These are phyloP conservation scores for Drosophila atripex DNA, from an alignment of 2,888 invertebrate genomes.

Conservation along the genomic window DNA sequence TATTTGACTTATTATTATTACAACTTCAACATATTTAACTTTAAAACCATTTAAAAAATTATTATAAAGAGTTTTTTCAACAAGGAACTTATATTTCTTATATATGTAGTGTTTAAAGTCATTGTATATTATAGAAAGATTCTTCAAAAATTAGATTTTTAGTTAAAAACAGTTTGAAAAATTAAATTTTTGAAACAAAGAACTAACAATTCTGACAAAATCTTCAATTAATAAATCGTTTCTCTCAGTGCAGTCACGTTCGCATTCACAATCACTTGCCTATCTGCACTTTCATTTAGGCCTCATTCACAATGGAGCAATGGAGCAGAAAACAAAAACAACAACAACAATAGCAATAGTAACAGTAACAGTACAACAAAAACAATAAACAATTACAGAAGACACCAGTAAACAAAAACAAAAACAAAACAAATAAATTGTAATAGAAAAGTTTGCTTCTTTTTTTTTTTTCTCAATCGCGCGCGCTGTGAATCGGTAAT, in stretches of 20 bases:
- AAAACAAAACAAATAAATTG: slow-evolving; percentile 2
- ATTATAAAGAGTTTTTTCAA: too few relatives aligned
- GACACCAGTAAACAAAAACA: not conserved
- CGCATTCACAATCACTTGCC: slow-evolving; percentile 39
- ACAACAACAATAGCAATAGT: slow-evolving; percentile 14
- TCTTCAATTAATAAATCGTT: not conserved
- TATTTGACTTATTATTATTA: too few relatives aligned
- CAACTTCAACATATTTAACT: too few relatives aligned
- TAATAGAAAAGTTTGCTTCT: slow-evolving; percentile 6
- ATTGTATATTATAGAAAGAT: too few relatives aligned
- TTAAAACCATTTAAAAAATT: too few relatives aligned
- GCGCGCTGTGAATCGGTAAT: slow-evolving; percentile 14
- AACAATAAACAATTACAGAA: slow-evolving; percentile 7
- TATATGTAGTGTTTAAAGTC: too few relatives aligned
- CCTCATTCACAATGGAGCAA: slow-evolving; percentile 31
- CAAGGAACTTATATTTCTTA: too few relatives aligned
- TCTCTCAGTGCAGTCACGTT: slow-evolving; percentile 47
- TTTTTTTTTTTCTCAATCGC: slow-evolving; percentile 1
- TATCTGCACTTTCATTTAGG: slow-evolving; percentile 67
- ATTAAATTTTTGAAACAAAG: too few relatives aligned
- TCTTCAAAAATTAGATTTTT: too few relatives aligned
- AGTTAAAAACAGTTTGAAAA: too few relatives aligned
- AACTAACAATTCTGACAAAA: too few relatives aligned
- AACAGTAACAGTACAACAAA: not conserved
- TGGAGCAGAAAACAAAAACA: slow-evolving; percentile 17